A percentile compares a stretch with the other conserved stretches of the same genome.
These are phyloP conservation scores for Drosophila parabipectinata DNA, from an alignment of 1,140 invertebrate genomes.

Conservation along the genomic window DNA sequence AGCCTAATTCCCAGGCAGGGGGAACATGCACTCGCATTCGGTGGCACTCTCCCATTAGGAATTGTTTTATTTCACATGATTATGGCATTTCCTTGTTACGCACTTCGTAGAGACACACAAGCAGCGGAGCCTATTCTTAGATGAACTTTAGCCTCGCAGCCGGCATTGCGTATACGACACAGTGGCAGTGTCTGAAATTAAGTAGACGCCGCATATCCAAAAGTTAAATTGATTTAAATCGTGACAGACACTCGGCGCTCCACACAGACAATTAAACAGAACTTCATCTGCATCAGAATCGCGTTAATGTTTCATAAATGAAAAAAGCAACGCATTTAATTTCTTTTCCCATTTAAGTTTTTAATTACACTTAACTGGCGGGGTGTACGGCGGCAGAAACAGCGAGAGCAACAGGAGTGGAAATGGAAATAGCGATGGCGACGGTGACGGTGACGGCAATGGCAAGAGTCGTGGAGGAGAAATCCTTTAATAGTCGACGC, in stretches of 20 bases:
- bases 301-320: conserved; percentile 74
- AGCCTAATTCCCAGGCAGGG: conserved; percentile 41
- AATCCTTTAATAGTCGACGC: conserved; percentile 64
- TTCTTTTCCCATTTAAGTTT: conserved; percentile 66
- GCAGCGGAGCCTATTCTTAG: conserved; percentile 11
- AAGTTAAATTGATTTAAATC: conserved; percentile 60
- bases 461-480: conserved; percentile 10
- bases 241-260: conserved; percentile 7
- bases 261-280: conserved; percentile 48
- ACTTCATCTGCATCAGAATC: conserved; percentile 50
- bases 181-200: conserved; percentile 13
- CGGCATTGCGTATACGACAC: conserved; percentile 28
- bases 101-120: conserved; percentile 22
- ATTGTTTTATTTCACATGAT: conserved; percentile 56
- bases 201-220: conserved; percentile 11
- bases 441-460: neutral
- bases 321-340: conserved; percentile 60
- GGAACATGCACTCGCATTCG: conserved; percentile 48
- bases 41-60: conserved; percentile 52
- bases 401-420: conserved; percentile 25
- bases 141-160: neutral
- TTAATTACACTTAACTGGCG: conserved; percentile 66
- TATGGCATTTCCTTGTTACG: conserved; percentile 46
- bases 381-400: neutral
- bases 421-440: conserved; percentile 1